These are phyloP conservation scores for Acromyrmex echinatior DNA, from an alignment of 1,140 invertebrate species.

Conservation along the genomic window DNA sequence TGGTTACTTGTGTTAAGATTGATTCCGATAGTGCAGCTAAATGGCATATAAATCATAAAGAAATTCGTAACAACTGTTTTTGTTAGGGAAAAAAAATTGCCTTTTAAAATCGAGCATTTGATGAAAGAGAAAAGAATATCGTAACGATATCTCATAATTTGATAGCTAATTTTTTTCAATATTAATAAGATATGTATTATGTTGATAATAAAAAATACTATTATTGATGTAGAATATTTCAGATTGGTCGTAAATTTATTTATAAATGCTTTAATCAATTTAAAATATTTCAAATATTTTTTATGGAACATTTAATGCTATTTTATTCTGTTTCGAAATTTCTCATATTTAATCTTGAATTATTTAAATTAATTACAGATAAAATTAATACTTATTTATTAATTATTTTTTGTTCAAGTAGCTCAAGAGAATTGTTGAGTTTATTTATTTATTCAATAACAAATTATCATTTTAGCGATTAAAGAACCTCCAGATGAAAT, in stretches of 20 bases:
- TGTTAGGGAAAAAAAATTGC: background rate
- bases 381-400: background rate
- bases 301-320: background rate
- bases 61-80: background rate
- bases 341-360: background rate
- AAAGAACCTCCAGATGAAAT: slow-evolving; percentile 2
- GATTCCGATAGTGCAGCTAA: background rate
- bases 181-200: background rate
- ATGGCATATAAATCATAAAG: background rate
- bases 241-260: background rate
- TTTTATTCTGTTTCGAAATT: background rate
- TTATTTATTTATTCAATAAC: background rate
- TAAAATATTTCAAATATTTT: background rate
- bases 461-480: background rate
- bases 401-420: background rate
- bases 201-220: background rate
- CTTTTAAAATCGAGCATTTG: background rate
- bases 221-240: background rate
- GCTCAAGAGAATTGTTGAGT: background rate
- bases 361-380: background rate
- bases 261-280: background rate
- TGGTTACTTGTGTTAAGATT: background rate
- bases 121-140: background rate
- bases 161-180: background rate
- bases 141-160: background rate